These are phyloP conservation scores for Calephelis perditalis DNA, from an alignment of 2,888 invertebrate genomes.

Conservation along the genomic window DNA sequence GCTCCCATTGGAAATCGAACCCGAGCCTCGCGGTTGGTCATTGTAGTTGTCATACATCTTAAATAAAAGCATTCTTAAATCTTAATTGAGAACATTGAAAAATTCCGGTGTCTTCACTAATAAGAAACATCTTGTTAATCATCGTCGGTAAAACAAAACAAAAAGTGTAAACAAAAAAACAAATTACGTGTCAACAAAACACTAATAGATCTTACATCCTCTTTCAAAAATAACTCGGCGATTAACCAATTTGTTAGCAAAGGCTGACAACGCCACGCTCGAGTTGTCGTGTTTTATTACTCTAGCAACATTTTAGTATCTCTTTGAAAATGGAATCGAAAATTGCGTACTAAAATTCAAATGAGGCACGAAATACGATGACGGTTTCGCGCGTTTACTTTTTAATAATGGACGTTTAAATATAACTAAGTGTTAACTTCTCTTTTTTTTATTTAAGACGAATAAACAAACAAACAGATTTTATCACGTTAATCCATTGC, in stretches of 20 bases:
- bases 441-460: not conserved
- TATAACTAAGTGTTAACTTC: not conserved
- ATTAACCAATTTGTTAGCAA: slow-evolving; percentile 71
- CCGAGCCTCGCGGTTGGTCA: too few relatives aligned
- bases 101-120: too few relatives aligned
- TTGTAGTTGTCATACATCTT: too few relatives aligned
- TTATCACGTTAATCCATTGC: too few relatives aligned
- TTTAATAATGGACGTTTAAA: slow-evolving; percentile 27
- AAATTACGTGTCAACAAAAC: slow-evolving; percentile 27
- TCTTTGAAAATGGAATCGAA: slow-evolving; percentile 67
- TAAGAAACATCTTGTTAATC: too few relatives aligned
- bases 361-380: slow-evolving; percentile 59
- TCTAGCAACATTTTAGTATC: slow-evolving; percentile 65
- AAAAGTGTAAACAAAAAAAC: slow-evolving; percentile 1
- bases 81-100: too few relatives aligned
- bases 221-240: slow-evolving; percentile 43
- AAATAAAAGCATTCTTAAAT: not conserved
- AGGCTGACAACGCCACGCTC: slow-evolving; percentile 55
- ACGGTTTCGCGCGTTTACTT: slow-evolving; percentile 54
- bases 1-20: too few relatives aligned
- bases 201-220: slow-evolving; percentile 34
- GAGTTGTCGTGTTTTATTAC: slow-evolving; percentile 58
- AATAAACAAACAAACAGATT: too few relatives aligned
- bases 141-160: not conserved
- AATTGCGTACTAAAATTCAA: slow-evolving; percentile 57